Evolutionary conservation across 1,140 invertebrate genomes (phyloP).

Genomic region (Acromyrmex charruanus): DNA sequence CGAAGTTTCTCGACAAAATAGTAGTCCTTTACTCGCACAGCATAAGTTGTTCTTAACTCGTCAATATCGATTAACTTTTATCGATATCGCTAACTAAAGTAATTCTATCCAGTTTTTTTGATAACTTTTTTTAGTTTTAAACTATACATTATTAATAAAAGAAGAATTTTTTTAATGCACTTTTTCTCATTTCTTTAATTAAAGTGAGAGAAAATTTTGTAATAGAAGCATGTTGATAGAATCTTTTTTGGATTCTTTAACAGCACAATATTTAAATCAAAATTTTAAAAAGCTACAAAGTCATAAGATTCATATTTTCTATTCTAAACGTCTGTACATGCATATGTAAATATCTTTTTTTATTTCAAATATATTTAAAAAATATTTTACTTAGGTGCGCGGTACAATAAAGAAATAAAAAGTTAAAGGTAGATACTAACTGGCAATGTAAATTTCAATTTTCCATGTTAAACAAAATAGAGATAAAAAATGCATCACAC

Average conservation of each 20-base stretch:
- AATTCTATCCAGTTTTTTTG: not conserved
- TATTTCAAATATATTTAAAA: not conserved
- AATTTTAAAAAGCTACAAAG: not conserved
- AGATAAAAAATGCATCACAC: not conserved
- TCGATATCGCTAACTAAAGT: not conserved
- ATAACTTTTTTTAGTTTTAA: not conserved
- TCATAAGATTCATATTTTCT: not conserved
- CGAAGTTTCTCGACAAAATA: conserved; percentile 10
- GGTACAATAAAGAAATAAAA: not conserved
- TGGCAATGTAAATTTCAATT: not conserved
- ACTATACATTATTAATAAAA: not conserved
- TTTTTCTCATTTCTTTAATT: not conserved
- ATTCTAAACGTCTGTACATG: not conserved
- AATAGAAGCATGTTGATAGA: not conserved
- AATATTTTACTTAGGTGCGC: not conserved
- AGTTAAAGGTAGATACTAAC: not conserved
- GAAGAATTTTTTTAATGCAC: not conserved
- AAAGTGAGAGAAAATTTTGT: not conserved
- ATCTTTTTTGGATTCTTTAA: not conserved
- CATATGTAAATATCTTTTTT: not conserved
- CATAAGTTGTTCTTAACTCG: not conserved
- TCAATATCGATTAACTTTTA: not conserved
- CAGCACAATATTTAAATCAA: not conserved
- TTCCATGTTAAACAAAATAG: not conserved
- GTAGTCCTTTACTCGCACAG: not conserved